Evolutionary conservation across 2,797 vertebrate species (phyloP), one percentile per base, ranked within the genome.

Genomic region (Anas bernieri): DNA sequence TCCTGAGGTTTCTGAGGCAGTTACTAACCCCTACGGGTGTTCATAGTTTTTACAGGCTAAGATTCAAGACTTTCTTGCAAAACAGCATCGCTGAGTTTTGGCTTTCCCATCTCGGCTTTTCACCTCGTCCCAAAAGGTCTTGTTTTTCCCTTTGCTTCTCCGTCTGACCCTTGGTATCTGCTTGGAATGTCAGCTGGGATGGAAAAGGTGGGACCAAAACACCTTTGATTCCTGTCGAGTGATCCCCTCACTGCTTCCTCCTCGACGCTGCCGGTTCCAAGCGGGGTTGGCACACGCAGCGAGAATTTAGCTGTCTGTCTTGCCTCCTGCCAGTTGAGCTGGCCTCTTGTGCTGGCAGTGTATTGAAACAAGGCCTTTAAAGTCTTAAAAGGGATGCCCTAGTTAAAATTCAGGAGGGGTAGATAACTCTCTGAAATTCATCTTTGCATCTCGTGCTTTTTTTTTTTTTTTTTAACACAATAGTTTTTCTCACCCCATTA

Each of bases 371-470:
- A 81, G 82, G 93, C 74, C 94, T 64, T 77, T 95, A 96, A 96
- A 97, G 67, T 94, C 80, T 88, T 93, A 56, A 93, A 93, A 77
- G 69, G 66, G 94, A 83, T 78, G 50, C 87, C 95, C 84, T 78
- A 28, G 82, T 97, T 98, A 95, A 96, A 96, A 96, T 95, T 95
- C 78, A 93, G 56, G 79, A 97, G 96, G 80, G 95, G 93, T 95
- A 89, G 90, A 94, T 97, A 93, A 91, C 89, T 77, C 94, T 94
- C 93, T 96, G 89, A 98, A 98, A 92, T 92, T 67, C 61, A 86
- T 95, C 83, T 96, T 94, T 70, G 41, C 43, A 8, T 84, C 59
- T 91, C 26, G 45, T 39, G 14, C 62, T 9, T 58, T 83, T 50
- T 61, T 75, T 58, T 83, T 50, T 59, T 55, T 70, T 93, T 45